These are phyloP conservation scores for Mesorhabditis belari DNA, from an alignment of 2,888 invertebrate species.

Conservation along the genomic window DNA sequence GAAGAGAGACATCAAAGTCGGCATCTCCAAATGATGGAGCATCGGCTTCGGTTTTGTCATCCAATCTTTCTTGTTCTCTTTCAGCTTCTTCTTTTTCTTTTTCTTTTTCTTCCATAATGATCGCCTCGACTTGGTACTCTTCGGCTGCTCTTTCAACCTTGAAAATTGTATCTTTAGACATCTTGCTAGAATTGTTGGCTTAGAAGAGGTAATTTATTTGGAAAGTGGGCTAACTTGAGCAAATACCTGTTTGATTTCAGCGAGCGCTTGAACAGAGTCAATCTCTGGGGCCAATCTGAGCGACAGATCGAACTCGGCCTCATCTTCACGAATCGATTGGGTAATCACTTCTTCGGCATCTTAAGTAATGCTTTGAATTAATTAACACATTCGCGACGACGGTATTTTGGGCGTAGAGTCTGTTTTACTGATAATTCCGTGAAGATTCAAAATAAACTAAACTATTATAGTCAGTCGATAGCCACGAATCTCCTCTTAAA, in stretches of 20 bases:
- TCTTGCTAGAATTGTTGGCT: no score
- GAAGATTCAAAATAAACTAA: neutral
- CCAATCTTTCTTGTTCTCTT: neutral
- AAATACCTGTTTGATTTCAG: neutral
- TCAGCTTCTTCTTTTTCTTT: neutral
- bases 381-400: no score
- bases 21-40: neutral
- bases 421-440: no score
- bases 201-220: no score
- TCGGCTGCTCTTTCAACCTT: no score
- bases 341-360: slow-evolving; percentile 24
- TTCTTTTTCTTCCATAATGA: neutral
- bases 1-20: neutral
- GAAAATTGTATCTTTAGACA: no score
- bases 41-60: slow-evolving; percentile 2
- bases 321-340: slow-evolving; percentile 26
- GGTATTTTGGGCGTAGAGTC: no score
- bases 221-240: no score
- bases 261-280: slow-evolving; percentile 4
- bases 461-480: no score
- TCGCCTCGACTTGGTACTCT: neutral
- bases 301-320: slow-evolving; percentile 26
- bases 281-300: slow-evolving; percentile 10
- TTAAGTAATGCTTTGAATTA: neutral
- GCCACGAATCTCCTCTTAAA: no score